Evolutionary conservation across 2,797 vertebrate genomes (phyloP).

Genomic region (Gallinago stenura): DNA sequence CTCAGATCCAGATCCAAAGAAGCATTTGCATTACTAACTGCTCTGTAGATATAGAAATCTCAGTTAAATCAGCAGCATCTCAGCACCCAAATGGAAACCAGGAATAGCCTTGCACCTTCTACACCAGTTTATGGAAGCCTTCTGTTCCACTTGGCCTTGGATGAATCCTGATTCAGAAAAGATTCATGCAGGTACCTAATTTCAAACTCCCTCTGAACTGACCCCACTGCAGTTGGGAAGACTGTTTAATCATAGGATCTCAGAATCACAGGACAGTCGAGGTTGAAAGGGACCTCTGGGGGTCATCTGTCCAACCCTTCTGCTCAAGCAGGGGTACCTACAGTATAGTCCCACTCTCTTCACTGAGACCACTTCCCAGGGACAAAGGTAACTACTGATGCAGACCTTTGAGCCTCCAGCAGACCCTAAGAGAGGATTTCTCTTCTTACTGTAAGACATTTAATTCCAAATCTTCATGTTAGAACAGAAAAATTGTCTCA

Average conservation of each 20-base stretch:
- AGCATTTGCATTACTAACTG: not conserved
- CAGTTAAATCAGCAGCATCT: not conserved
- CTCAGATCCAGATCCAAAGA: constrained; percentile 12
- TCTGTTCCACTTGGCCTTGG: not conserved
- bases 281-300: not conserved
- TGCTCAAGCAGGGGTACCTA: not conserved
- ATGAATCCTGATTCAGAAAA: not conserved
- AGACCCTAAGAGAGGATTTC: not conserved
- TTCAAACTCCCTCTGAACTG: not conserved
- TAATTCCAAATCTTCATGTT: not conserved
- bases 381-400: not conserved
- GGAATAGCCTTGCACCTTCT: not conserved
- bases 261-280: not conserved
- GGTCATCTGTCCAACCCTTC: not conserved
- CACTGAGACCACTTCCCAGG: not conserved
- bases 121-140: not conserved
- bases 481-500: constrained; percentile 15
- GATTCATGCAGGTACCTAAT: not conserved
- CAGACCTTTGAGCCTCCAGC: not conserved
- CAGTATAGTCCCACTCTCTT: not conserved
- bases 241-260: not conserved
- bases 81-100: not conserved
- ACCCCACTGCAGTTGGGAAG: not conserved
- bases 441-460: not conserved
- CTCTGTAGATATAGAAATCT: not conserved